Evolutionary conservation across 2,888 invertebrate genomes (phyloP), one percentile per base, ranked within the genome.

Genomic region (Tiphia femorata): DNA sequence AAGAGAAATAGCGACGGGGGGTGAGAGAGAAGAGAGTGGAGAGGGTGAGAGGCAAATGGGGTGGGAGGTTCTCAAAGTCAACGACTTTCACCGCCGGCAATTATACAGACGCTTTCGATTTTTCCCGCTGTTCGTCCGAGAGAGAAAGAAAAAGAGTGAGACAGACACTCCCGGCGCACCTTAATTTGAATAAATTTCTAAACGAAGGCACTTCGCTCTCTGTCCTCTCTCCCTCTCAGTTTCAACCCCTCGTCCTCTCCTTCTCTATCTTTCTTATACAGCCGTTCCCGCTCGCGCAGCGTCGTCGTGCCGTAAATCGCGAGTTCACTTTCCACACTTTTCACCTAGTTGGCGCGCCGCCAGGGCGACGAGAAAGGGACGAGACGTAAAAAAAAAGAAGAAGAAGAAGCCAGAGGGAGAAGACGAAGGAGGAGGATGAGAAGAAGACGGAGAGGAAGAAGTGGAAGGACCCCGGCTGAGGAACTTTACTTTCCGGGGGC

Each of bases 311-410:
- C 73, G 75, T 79, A 81, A 80, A 80, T 80, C 77, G 75, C 71
- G 72, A 78, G 79, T 82, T 82, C 79, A 78, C 81, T 80, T 80
- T 79, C 80, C 72, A 75, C 75, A 79, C 81, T 83, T 83, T 82
- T 83, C 81, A 83, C 82, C 82, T 70, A 83, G 78, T 83, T 83
- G 82, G 82, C 80, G 67, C 46, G 29, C 56, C 53, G 81, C 82
- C 82, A 79, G 64, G 49, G 51, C 54, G 50, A 30, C 23, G 48
- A 48, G 59, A 52, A 43, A 56, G 64, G 58, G 59, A 60, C n/a
- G n/a, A n/a, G n/a, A n/a, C n/a, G n/a, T n/a, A n/a, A n/a, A n/a
- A n/a, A 59, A 42, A 61, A 50, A 44, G 53, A 60, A 44, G 64
- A 52, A 46, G 55, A 63, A 62, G 61, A 59, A 58, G 58, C 57